phyloP scores from a whole-genome alignment of 2,113 vertebrate species.

The Myrmophylax atrothorax region DNA sequence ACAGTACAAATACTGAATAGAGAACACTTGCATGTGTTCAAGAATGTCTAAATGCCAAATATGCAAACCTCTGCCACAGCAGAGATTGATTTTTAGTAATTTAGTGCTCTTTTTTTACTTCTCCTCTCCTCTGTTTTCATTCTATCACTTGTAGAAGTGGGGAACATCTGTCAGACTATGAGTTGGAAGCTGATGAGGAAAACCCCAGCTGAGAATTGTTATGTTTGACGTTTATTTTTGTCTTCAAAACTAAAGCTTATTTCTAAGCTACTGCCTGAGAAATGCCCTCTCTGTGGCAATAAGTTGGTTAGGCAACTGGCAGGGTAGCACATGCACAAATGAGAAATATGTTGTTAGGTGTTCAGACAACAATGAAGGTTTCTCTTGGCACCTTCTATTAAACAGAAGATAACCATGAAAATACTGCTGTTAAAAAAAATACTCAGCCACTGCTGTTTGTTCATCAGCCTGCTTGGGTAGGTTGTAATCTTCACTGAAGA shows the following conservation, averaged over 20 bases:
- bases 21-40: neutral
- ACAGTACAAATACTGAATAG: constrained; percentile 18
- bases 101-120: neutral
- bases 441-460: neutral
- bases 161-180: neutral
- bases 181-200: neutral
- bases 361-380: neutral
- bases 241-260: neutral
- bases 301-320: neutral
- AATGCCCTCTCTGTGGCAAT: neutral
- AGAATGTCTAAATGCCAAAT: neutral
- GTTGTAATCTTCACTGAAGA: neutral
- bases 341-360: neutral
- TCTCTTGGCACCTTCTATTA: neutral
- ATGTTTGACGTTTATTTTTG: neutral
- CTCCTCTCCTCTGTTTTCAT: neutral
- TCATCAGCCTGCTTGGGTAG: neutral
- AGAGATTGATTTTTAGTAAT: neutral
- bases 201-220: neutral
- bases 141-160: neutral
- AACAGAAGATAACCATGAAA: neutral
- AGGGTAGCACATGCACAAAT: neutral
- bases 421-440: neutral
- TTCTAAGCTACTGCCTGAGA: neutral
- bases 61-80: neutral